Evolutionary conservation across 1,140 invertebrate species (phyloP).

Genomic region (Cotesia chilonis): DNA sequence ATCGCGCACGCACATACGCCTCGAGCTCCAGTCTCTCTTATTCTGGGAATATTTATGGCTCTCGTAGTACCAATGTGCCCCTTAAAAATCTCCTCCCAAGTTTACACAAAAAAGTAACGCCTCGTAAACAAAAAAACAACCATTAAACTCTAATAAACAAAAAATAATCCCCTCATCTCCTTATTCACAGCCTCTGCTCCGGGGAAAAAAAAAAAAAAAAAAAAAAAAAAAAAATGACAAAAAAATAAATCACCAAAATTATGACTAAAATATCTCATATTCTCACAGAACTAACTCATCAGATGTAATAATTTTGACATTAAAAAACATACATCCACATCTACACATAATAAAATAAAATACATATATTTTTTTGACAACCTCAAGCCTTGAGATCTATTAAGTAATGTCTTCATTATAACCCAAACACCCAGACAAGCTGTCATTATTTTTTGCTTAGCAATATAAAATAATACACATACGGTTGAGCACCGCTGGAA

Average conservation of each 20-base stretch:
- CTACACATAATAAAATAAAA: neutral
- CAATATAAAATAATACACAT: slow-evolving; percentile 3
- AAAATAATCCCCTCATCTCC: neutral
- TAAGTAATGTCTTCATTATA: slow-evolving; percentile 24
- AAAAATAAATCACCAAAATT: neutral
- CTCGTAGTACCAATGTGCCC: slow-evolving; percentile 30
- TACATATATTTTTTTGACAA: neutral
- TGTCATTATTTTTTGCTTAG: slow-evolving; percentile 23
- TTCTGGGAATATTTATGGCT: slow-evolving; percentile 38
- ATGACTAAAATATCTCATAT: too few relatives aligned
- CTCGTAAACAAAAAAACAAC: too few relatives aligned
- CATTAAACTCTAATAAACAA: neutral
- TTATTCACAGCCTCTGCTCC: neutral
- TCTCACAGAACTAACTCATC: too few relatives aligned
- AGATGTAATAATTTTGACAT: too few relatives aligned
- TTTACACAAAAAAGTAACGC: neutral
- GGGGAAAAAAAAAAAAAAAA: neutral
- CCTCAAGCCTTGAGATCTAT: slow-evolving; percentile 8
- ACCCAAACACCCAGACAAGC: neutral
- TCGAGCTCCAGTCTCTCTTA: neutral
- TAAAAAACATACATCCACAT: neutral
- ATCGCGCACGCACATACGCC: slow-evolving; percentile 29
- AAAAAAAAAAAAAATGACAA: neutral
- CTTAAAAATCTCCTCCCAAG: neutral
- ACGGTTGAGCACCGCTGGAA: slow-evolving; percentile 49